Conservation (phyloP, 2,888 invertebrate genomes). For the Microctonus aethiopoides region DNA sequence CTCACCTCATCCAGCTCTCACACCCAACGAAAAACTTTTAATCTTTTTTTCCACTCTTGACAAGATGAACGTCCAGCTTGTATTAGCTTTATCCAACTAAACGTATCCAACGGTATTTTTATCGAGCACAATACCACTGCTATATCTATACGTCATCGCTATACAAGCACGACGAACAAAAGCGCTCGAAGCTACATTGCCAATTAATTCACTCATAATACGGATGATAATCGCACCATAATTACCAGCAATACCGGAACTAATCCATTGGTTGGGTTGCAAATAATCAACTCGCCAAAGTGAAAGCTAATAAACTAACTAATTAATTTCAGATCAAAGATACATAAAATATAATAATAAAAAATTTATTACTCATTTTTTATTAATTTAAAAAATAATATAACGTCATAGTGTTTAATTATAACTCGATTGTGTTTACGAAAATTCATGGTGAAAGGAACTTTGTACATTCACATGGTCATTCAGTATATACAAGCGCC, state of each 20-base stretch:
- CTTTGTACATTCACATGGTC: not conserved
- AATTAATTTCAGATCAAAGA: conserved; percentile 39
- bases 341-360: conserved; percentile 1
- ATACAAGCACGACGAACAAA: not conserved
- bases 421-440: conserved; percentile 54
- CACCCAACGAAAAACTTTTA: conserved; percentile 18
- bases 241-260: not conserved
- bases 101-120: not conserved
- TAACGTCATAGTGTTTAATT: too few relatives aligned
- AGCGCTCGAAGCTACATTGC: not conserved
- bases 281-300: not conserved
- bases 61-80: conserved; percentile 19
- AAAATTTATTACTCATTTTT: too few relatives aligned
- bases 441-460: conserved; percentile 49
- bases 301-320: conserved; percentile 16
- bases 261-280: not conserved
- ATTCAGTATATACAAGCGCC: not conserved
- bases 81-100: not conserved
- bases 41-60: conserved; percentile 1
- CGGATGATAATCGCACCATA: not conserved
- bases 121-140: too few relatives aligned
- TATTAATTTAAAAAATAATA: too few relatives aligned
- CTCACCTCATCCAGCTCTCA: conserved; percentile 16
- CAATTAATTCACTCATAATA: not conserved
- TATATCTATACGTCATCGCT: too few relatives aligned